Conservation (phyloP, 92 coral and sea anemone genomes). For the Blastomussa wellsi region DNA sequence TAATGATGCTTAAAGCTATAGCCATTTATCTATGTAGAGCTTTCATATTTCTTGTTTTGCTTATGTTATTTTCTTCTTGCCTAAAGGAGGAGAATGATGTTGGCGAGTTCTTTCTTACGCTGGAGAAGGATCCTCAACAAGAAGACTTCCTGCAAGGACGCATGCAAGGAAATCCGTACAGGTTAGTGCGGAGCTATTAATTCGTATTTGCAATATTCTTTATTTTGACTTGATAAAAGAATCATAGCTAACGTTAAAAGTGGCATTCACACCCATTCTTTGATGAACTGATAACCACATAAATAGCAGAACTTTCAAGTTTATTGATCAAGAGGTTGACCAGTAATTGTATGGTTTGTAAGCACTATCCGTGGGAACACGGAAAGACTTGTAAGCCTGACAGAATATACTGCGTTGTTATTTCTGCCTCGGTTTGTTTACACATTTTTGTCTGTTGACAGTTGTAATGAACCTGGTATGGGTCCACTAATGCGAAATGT, state of each 20-base stretch:
- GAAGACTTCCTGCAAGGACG: constrained; percentile 99
- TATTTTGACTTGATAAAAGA: too few relatives aligned
- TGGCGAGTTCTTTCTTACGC: constrained; percentile 90
- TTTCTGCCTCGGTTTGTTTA: too few relatives aligned
- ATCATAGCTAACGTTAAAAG: too few relatives aligned
- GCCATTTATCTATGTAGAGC: too few relatives aligned
- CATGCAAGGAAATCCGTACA: constrained; percentile 99
- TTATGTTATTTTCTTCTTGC: neutral
- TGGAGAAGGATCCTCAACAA: constrained; percentile 98
- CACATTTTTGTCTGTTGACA: constrained; percentile 11
- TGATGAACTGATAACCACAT: too few relatives aligned
- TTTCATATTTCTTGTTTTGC: neutral
- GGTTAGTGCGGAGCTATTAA: constrained; percentile 30
- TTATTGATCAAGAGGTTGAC: too few relatives aligned
- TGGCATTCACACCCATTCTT: too few relatives aligned
- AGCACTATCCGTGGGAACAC: neutral
- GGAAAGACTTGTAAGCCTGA: neutral
- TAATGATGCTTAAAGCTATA: neutral
- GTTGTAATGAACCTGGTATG: constrained; percentile 95
- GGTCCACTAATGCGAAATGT: constrained; percentile 98
- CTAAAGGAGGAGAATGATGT: constrained; percentile 94
- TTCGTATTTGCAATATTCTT: neutral
- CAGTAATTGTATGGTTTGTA: neutral
- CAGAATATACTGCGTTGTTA: neutral
- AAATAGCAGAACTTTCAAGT: too few relatives aligned